phyloP scores from a whole-genome alignment of 2,797 vertebrate genomes.

The Kryptolebias ocellatus region DNA sequence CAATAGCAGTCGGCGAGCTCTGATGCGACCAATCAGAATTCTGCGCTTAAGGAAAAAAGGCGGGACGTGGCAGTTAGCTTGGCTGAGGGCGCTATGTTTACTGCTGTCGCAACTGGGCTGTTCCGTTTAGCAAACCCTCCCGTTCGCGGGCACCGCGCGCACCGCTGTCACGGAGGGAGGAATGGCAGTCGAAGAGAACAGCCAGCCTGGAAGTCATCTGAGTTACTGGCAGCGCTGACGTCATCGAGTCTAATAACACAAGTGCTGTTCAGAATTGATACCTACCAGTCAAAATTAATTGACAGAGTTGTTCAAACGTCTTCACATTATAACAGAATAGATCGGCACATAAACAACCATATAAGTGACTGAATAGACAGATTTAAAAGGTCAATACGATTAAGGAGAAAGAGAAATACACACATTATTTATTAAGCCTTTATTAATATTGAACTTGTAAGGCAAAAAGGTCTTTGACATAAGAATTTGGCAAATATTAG shows the following conservation, averaged over 20 bases:
- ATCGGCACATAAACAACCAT: too few species aligned
- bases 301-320: not conserved
- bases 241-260: constrained; percentile 79
- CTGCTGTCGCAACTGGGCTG: constrained; percentile 66
- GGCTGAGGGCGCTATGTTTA: constrained; percentile 68
- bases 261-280: constrained; percentile 44
- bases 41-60: not conserved
- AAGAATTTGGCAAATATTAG: constrained; percentile 46
- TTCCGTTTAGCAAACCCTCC: constrained; percentile 50
- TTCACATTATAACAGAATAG: not conserved
- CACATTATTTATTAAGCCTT: constrained; percentile 44
- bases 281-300: not conserved
- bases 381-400: not conserved
- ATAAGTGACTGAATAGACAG: not conserved
- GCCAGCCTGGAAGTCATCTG: constrained; percentile 86
- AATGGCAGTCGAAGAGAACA: constrained; percentile 44
- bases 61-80: constrained; percentile 32
- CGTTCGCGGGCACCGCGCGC: rapidly evolving
- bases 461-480: constrained; percentile 38
- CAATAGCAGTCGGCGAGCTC: constrained; percentile 14
- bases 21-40: constrained; percentile 55
- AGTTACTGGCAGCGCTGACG: constrained; percentile 86
- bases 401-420: constrained; percentile 4
- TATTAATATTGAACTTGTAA: constrained; percentile 59
- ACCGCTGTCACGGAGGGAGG: constrained; percentile 53